Evolutionary conservation across 2,888 invertebrate species (phyloP), one percentile per base, ranked within the genome.

Genomic region (Protodeltote pygarga): DNA sequence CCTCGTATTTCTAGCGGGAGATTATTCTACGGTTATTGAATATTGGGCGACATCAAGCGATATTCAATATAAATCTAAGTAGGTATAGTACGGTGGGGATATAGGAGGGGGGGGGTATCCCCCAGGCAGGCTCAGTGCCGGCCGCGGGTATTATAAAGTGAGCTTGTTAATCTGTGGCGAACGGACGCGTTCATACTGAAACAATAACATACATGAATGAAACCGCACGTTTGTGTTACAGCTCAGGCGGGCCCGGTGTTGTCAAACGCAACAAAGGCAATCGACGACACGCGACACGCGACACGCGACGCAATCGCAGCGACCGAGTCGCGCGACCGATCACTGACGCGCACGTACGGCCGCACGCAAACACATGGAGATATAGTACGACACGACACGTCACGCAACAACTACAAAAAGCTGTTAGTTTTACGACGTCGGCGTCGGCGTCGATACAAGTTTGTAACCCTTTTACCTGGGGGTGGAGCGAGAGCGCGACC

Each of bases 11-110:
- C 11, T 14, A 39, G 32, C 39, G 23, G 25, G 23, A 45, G 27
- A 39, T 51, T 37, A 37, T 42, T 45, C 13, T 10, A 32, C 24
- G 45, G 20, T 35, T 61, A 53, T 48, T 54, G 28, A 58, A 58
- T 64, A 41, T 58, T 44, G 37, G 25, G 33, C 33, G 17, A 37
- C 39, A 24, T 24, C 33, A 17, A 45, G 34, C 37, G 44, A 46
- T 25, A 42, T 39, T 41, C 15, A 45, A 48, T 41, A 47, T 45
- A 40, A 48, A 23, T 11, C 21, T 6, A 20, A 4, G 9, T 14
- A 13, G 8, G 9, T 13, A n/a, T 9, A 8, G 11, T n/a, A n/a
- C n/a, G n/a, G n/a, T n/a, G n/a, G n/a, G n/a, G n/a, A n/a, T n/a
- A n/a, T n/a, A n/a, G n/a, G n/a, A n/a, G n/a, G n/a, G n/a, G n/a